Evolutionary conservation across 2,113 vertebrate genomes (phyloP).

Genomic region (Tretioscincus oriximinensis): DNA sequence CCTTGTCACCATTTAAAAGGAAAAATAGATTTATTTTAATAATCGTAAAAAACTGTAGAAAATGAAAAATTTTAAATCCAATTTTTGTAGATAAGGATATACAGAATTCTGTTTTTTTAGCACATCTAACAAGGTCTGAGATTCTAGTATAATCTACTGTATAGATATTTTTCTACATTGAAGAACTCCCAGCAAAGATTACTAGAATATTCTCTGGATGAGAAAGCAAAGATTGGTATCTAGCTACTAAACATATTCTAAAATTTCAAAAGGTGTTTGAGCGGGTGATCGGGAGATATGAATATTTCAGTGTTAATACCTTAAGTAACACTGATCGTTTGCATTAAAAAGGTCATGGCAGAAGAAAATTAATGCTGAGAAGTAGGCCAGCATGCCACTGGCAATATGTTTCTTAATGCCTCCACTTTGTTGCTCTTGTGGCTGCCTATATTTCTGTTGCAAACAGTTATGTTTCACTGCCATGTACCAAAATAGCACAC

Average conservation of each 20-base stretch:
- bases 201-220: neutral
- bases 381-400: neutral
- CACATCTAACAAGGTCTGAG: neutral
- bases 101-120: neutral
- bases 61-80: neutral
- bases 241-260: constrained; percentile 12
- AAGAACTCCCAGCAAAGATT: neutral
- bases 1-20: neutral
- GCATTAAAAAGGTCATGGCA: constrained; percentile 2
- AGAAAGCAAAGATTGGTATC: neutral
- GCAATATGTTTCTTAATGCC: neutral
- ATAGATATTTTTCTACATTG: neutral
- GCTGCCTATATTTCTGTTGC: neutral
- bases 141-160: neutral
- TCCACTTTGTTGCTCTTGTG: neutral
- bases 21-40: neutral
- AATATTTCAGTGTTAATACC: constrained; percentile 1
- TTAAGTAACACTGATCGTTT: constrained; percentile 14
- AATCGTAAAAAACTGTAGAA: neutral
- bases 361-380: constrained; percentile 15
- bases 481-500: neutral
- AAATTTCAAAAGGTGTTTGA: neutral
- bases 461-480: neutral
- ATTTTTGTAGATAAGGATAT: neutral
- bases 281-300: neutral